phyloP scores from a whole-genome alignment of 2,113 vertebrate genomes.

The Tricholaema leucomelas region DNA sequence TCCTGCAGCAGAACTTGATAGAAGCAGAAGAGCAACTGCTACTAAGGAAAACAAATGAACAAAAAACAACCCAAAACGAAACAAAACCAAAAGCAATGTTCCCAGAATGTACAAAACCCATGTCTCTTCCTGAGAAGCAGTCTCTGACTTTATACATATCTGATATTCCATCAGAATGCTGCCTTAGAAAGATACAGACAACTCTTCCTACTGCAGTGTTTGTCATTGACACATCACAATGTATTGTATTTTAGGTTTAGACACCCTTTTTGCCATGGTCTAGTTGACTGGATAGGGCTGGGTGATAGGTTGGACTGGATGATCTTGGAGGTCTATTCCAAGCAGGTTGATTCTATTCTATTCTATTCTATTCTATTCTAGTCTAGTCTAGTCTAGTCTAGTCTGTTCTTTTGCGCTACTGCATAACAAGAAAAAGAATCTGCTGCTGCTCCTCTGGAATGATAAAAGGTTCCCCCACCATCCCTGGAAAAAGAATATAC shows the following conservation, averaged over 20 bases:
- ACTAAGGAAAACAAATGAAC: not conserved
- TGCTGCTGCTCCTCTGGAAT: not conserved
- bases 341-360: no score
- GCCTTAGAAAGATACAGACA: not conserved
- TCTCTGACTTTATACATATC: not conserved
- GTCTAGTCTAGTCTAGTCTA: no score
- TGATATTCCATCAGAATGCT: not conserved
- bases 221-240: not conserved
- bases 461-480: not conserved
- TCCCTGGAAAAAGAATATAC: not conserved
- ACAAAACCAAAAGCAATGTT: not conserved
- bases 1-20: conserved; percentile 5
- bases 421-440: not conserved
- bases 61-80: no score
- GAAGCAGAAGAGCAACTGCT: conserved; percentile 10
- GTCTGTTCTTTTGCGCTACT: not conserved
- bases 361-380: no score
- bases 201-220: not conserved
- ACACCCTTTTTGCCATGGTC: no score
- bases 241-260: not conserved
- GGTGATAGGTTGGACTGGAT: no score
- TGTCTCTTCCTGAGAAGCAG: not conserved
- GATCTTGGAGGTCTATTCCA: no score
- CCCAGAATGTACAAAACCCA: not conserved
- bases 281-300: no score